These are phyloP conservation scores for Pangasius mekongensis DNA, from an alignment of 2,797 vertebrate species.

Conservation along the genomic window DNA sequence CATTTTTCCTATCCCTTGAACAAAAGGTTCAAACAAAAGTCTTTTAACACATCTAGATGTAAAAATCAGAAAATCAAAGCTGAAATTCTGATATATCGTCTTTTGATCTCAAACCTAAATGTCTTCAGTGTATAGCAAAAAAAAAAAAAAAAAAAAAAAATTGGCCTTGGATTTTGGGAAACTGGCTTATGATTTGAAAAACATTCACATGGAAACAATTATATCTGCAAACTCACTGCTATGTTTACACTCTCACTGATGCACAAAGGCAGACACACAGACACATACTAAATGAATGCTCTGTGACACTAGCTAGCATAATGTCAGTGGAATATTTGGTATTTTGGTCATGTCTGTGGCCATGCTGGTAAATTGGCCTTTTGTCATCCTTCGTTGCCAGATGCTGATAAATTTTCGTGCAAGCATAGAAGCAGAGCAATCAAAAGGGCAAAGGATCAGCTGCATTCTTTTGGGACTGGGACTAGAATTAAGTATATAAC, in stretches of 20 bases:
- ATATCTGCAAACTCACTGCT: neutral
- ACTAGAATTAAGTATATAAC: too few species aligned
- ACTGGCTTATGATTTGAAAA: neutral
- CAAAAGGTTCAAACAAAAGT: too few species aligned
- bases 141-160: neutral
- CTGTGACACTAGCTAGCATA: neutral
- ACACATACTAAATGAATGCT: neutral
- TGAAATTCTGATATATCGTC: too few species aligned
- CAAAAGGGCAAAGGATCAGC: too few species aligned
- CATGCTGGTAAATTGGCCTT: constrained; percentile 59
- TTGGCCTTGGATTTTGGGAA: neutral
- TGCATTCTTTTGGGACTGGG: too few species aligned
- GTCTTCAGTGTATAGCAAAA: neutral
- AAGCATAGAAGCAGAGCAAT: constrained; percentile 44
- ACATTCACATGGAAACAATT: neutral
- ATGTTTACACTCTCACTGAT: neutral
- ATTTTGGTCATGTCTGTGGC: constrained; percentile 32
- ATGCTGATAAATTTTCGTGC: constrained; percentile 42
- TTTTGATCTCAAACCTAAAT: too few species aligned
- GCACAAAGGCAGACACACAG: neutral
- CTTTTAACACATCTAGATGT: too few species aligned
- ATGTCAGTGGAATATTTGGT: constrained; percentile 39
- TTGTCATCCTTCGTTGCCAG: constrained; percentile 63
- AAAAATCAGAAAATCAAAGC: too few species aligned
- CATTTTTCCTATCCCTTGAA: too few species aligned